A percentile compares a stretch with the other conserved stretches of the same genome.
Conservation (phyloP, 2,113 vertebrate species). For the Hyaena hyaena region DNA sequence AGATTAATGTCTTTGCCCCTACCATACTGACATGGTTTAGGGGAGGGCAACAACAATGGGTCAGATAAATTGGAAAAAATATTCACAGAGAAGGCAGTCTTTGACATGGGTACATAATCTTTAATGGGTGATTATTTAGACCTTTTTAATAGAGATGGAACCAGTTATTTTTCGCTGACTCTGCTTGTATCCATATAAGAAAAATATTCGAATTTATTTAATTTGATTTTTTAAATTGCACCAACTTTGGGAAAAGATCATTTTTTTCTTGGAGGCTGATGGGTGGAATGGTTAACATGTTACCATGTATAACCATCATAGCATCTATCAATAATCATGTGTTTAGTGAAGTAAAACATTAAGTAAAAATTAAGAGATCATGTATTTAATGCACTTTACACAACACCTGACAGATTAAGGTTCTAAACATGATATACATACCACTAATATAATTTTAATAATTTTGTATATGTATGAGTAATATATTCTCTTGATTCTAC, state of each 20-base stretch:
- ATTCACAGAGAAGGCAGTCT: neutral
- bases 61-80: neutral
- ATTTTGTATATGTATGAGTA: neutral
- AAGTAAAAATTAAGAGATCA: neutral
- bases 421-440: neutral
- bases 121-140: neutral
- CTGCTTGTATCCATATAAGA: neutral
- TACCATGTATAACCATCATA: neutral
- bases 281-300: neutral
- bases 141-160: neutral
- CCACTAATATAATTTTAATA: neutral
- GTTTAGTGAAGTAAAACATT: neutral
- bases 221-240: neutral
- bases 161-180: constrained; percentile 38
- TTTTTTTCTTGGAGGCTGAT: neutral
- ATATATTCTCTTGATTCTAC: neutral
- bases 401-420: neutral
- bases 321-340: neutral
- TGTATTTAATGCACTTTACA: neutral
- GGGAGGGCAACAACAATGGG: neutral
- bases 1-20: neutral
- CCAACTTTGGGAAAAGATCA: neutral
- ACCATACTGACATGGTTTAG: neutral
- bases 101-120: neutral
- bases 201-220: neutral